phyloP scores from a whole-genome alignment of 2,797 vertebrate species.

The Cossypha polioptera region DNA sequence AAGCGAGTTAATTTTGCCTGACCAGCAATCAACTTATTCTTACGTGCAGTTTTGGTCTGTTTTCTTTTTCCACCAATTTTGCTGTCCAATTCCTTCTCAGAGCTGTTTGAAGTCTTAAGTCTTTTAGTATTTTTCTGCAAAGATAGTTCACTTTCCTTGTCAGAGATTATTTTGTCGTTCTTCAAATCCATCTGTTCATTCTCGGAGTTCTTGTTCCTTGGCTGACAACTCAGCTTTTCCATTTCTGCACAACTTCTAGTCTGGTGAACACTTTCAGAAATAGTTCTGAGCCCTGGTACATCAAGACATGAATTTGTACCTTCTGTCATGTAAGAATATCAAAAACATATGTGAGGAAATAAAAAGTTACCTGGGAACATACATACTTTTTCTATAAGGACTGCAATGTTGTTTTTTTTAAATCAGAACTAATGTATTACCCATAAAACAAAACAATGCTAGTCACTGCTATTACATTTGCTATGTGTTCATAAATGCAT shows the following conservation, averaged over 20 bases:
- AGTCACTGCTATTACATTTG: neutral
- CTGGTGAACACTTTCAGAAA: conserved; percentile 79
- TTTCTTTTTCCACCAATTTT: conserved; percentile 61
- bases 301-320: conserved; percentile 52
- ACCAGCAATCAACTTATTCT: conserved; percentile 85
- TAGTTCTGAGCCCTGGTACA: conserved; percentile 71
- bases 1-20: conserved; percentile 90
- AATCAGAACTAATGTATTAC: neutral
- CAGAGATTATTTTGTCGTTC: conserved; percentile 67
- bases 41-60: conserved; percentile 71
- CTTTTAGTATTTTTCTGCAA: conserved; percentile 75
- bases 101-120: conserved; percentile 41
- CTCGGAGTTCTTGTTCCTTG: conserved; percentile 77
- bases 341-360: conserved; percentile 46
- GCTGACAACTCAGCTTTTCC: conserved; percentile 67
- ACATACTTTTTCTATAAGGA: neutral
- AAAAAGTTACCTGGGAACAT: conserved; percentile 48
- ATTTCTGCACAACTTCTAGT: conserved; percentile 63
- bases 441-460: neutral
- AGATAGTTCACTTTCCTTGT: conserved; percentile 78
- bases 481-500: neutral
- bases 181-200: conserved; percentile 84
- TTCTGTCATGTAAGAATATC: conserved; percentile 70
- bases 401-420: neutral
- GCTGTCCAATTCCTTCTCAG: conserved; percentile 30